Base-by-base conservation (phyloP, 2,888 invertebrate genomes). In the Scaptomyza caliginosa region DNA sequence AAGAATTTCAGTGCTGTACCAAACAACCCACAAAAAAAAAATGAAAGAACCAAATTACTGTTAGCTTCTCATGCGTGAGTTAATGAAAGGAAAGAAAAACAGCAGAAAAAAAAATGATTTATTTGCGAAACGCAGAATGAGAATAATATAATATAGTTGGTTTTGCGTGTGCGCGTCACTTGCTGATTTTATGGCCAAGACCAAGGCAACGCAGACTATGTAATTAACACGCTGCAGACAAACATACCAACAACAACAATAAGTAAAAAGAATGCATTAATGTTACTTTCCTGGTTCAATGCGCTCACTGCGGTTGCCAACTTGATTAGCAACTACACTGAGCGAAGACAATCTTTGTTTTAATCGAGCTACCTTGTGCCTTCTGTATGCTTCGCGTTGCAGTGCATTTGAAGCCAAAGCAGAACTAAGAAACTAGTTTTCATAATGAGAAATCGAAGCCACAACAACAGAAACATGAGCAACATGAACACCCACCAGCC, bases 101-200 rank as follows among this genome's bases (percentile, higher is more conserved):
- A 70, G 69, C 68, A 77, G 81, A 86, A 28, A 26, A 28, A 84
- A 80, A 77, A 59, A 74, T 86, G 85, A 86, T 86, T 83, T 86
- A 86, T 86, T 48, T 57, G 28, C 57, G 3, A 28, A 57, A 57
- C 54, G 63, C 67, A 67, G 50, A 51, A 34, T 17, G 36, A 10
- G 32, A 32, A 32, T 32, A 6, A 32, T 13, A 13, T 32, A 1
- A 34, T 16, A 7, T 7, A 34, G 32, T 16, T n/a, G 30, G 4
- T 17, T 45, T 45, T 58, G 49, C 55, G 66, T 54, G 55, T 56
- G 13, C 6, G 32, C n/a, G 56, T 63, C 40, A 66, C 82, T 74
- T 67, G 63, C 74, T 84, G 66, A n/a, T 73, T 83, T 76, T 58
- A 56, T 26, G 64, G 26, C 36, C 32, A 32, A 7, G 13, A 46